Evolutionary conservation across 2,113 vertebrate genomes (phyloP), one percentile per base, ranked within the genome.

Genomic region (Turdus rufiventris): DNA sequence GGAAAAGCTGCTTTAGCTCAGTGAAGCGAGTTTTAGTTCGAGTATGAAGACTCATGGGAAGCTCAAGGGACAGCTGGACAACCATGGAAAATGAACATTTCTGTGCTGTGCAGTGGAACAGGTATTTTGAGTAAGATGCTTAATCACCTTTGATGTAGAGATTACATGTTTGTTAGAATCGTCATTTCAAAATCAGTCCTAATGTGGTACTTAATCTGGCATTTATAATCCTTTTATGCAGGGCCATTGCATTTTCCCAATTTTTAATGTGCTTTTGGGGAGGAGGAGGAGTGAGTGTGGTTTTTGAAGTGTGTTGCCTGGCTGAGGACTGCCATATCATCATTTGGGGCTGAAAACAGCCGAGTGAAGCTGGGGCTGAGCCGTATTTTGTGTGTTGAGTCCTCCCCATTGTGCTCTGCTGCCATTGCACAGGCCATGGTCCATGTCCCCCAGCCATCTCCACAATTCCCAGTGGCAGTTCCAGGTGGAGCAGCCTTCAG

Each of bases 391-490:
- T 54, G 26, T 12, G 4, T 29, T 34, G 8, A 31, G 28, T 28
- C 38, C 9, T 3, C 31, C 25, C 1, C 0, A 0, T 25, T 42
- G 48, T 25, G 13, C 26, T 28, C 31, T 47, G 45, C n/a, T 89
- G 40, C 90, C 25, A 1, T 34, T 42, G 25, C 26, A 5, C 14
- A 3, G 4, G 3, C 33, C 38, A 1, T 2, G 1, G 6, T 67
- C 36, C 10, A 0, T 4, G 1, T 56, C 38, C 33, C 62, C 12
- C 14, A 3, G 0, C 14, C 14, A 6, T 28, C 16, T 8, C 53
- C 31, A 14, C 19, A 6, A 24, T 43, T 57, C n/a, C 43, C 2
- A 0, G 1, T 8, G 67, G 9, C 45, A 47, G 18, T 38, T 54
- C 5, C 34, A 25, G 24, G 50, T 29, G 63, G 60, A 58, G 10